These are phyloP conservation scores for Metallyticus violacea DNA, from an alignment of 2,888 invertebrate species.

Conservation along the genomic window DNA sequence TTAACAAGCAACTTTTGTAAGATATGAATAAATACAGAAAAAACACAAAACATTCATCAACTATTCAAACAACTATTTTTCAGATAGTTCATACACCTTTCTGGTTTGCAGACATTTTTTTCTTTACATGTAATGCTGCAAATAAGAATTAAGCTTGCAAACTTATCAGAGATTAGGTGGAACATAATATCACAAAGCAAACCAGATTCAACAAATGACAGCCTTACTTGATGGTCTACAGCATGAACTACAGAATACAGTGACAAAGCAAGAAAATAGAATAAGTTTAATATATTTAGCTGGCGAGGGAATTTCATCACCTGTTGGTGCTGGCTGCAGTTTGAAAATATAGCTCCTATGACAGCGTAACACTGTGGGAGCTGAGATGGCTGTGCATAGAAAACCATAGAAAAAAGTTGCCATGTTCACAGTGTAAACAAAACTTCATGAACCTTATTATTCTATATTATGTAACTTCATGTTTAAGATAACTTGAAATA, in stretches of 20 bases:
- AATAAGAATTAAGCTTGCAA: slow-evolving; percentile 10
- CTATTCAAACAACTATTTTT: not conserved
- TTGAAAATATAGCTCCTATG: slow-evolving; percentile 42
- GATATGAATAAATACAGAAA: not conserved
- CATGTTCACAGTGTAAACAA: not conserved
- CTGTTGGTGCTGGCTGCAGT: slow-evolving; percentile 33
- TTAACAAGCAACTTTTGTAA: not conserved
- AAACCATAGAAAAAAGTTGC: not conserved
- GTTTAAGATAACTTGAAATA: not conserved
- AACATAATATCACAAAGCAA: slow-evolving; percentile 17
- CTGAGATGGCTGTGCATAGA: slow-evolving; percentile 44
- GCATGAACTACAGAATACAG: slow-evolving; percentile 3
- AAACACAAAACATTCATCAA: not conserved
- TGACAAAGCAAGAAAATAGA: slow-evolving; percentile 3
- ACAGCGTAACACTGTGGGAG: slow-evolving; percentile 40
- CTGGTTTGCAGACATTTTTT: not conserved
- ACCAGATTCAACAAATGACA: not conserved
- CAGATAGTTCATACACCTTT: not conserved
- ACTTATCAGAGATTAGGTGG: not conserved
- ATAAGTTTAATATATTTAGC: not conserved
- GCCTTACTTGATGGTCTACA: not conserved
- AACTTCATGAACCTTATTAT: not conserved
- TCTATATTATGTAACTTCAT: not conserved
- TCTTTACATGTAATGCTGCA: not conserved
- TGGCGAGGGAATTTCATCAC: slow-evolving; percentile 26